Base-by-base conservation (phyloP, 1,140 invertebrate species). In the Lepidostoma basale region DNA sequence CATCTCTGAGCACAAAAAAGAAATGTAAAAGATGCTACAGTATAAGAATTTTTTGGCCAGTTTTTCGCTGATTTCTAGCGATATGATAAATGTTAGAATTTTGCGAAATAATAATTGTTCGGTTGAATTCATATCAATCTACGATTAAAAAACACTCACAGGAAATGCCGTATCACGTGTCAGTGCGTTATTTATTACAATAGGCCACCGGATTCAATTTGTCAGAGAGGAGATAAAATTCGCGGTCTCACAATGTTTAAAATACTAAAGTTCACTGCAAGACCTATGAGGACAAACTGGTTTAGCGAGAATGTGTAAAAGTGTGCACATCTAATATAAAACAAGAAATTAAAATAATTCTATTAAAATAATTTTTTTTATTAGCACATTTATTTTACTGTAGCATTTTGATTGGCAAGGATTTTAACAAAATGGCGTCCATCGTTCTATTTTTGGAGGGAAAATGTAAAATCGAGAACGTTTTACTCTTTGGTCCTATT, bases 141-240 rank as follows among this genome's bases (percentile, higher is more conserved):
- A 47, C 44, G 23, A 16, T 18, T 9, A 1, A 36, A 36, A 36
- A 36, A 5, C 10, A 56, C 6, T 22, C 18, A 39, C 52, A 56
- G 52, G 52, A 56, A 56, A 20, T 28, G 23, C 40, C 10, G 18
- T 45, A 33, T 39, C 56, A 39, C 30, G 40, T 59, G 20, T 49
- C 62, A n/a, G 45, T 12, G 33, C 36, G 44, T 28, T 45, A 64
- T 64, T 64, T 52, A 64, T 64, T 54, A 33, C 39, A 62, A 62
- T 62, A 26, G 39, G 20, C 45, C 30, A 33, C 45, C 62, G 62
- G 45, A 64, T 39, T 25, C 47, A 64, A 64, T 64, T 64, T 64
- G 62, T 64, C 45, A 64, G 33, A 60, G 30, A 56, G 36, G 30
- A 56, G 52, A 56, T 56, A 56, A 54, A 54, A 54, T 54, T 54